A percentile compares a stretch with the other conserved stretches of the same genome.
phyloP scores from a whole-genome alignment of 2,113 vertebrate species.

The Nothoprocta pentlandii region DNA sequence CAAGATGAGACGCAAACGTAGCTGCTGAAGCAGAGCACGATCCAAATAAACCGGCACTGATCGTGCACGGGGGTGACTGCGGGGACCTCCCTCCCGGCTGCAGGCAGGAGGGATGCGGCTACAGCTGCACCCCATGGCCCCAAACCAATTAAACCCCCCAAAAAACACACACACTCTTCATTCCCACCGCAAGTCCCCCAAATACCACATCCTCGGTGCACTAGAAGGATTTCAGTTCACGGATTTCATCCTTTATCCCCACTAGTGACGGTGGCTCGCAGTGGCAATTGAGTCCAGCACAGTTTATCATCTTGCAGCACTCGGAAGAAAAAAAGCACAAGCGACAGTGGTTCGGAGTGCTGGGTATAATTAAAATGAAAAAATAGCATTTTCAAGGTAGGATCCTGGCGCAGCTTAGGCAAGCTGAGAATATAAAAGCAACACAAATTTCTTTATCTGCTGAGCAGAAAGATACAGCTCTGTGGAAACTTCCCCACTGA shows the following conservation, averaged over 20 bases:
- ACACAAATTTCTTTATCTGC: fast-evolving
- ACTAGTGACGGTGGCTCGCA: background rate
- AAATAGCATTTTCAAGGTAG: background rate
- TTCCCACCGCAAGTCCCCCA: background rate
- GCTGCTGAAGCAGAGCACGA: constrained; percentile 8
- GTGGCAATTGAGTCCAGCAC: background rate
- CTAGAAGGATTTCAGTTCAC: background rate
- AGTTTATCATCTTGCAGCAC: background rate
- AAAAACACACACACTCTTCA: fast-evolving
- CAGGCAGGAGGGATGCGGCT: background rate
- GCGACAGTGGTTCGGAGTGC: background rate
- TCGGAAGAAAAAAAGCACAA: fast-evolving
- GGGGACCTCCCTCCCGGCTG: background rate
- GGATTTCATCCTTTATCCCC: background rate
- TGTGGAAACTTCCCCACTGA: background rate
- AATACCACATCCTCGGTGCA: background rate
- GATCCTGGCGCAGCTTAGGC: background rate
- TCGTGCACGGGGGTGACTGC: background rate
- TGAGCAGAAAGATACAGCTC: background rate
- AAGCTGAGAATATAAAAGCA: background rate
- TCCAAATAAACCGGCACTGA: background rate
- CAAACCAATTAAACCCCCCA: fast-evolving
- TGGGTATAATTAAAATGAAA: background rate
- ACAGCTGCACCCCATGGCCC: fast-evolving
- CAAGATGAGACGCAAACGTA: constrained; percentile 27